Percentiles rank a stretch among this genome's conserved stretches.
Evolutionary conservation across 1,140 invertebrate species (phyloP).

Genomic region (Hydropsyche tenuis): DNA sequence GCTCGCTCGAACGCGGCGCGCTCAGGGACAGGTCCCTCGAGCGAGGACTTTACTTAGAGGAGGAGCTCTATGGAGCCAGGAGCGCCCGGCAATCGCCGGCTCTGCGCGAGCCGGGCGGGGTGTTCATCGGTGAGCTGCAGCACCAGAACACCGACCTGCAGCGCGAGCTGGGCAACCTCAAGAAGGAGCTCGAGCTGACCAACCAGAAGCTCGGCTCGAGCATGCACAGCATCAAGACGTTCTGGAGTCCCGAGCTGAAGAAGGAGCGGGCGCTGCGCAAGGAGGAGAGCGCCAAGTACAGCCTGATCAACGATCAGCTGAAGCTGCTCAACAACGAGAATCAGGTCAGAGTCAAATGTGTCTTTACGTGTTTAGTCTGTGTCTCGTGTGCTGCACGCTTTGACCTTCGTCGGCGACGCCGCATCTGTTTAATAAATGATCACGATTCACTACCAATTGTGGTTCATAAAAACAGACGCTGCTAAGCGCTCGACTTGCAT

Average conservation of each 20-base stretch:
- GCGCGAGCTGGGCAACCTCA: slow-evolving; percentile 93
- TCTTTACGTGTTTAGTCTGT: not conserved
- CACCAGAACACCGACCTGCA: slow-evolving; percentile 94
- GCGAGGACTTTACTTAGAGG: slow-evolving; percentile 73
- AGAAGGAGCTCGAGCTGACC: slow-evolving; percentile 95
- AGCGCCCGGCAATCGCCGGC: slow-evolving; percentile 80
- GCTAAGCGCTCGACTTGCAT: too few relatives aligned
- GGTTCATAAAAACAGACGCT: too few relatives aligned
- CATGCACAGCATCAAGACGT: slow-evolving; percentile 99
- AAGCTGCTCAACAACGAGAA: slow-evolving; percentile 96
- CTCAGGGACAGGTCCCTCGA: slow-evolving; percentile 68
- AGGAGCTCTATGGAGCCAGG: slow-evolving; percentile 73
- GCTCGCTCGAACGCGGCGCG: slow-evolving; percentile 57
- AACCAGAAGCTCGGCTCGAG: slow-evolving; percentile 98
- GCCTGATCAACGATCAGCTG: slow-evolving; percentile 95
- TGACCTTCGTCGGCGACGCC: not conserved
- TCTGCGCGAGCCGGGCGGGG: slow-evolving; percentile 59
- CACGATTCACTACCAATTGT: not conserved
- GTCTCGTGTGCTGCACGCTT: too few relatives aligned
- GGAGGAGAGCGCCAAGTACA: slow-evolving; percentile 97
- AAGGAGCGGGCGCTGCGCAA: slow-evolving; percentile 95
- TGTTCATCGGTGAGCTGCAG: slow-evolving; percentile 91
- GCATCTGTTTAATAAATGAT: slow-evolving; percentile 21
- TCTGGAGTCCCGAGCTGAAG: slow-evolving; percentile 99
- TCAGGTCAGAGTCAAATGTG: slow-evolving; percentile 75